A percentile compares a stretch with the other conserved stretches of the same genome.
Evolutionary conservation across 2,888 invertebrate genomes (phyloP).

Genomic region (Stenoptilia bipunctidactyla): DNA sequence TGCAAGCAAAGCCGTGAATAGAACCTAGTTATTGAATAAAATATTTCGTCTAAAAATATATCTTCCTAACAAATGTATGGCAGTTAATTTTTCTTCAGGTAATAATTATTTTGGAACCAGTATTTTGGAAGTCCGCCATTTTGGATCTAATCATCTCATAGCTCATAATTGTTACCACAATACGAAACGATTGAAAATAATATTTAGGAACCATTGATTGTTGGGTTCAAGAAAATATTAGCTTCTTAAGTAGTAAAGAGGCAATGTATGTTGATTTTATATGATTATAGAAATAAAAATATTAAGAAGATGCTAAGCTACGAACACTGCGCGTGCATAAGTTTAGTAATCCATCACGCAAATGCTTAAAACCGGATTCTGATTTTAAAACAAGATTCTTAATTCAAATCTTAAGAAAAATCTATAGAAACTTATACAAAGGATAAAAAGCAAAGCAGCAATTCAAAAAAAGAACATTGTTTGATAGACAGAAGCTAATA

Average conservation of each 20-base stretch:
- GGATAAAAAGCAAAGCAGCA: too few species aligned
- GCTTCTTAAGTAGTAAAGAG: too few species aligned
- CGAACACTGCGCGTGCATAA: constrained; percentile 37
- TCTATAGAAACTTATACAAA: too few species aligned
- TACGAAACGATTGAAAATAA: neutral
- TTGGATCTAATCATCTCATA: constrained; percentile 53
- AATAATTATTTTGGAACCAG: constrained; percentile 47
- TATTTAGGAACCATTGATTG: constrained; percentile 18
- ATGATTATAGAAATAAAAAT: too few species aligned
- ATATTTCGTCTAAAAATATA: too few species aligned
- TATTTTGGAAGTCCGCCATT: constrained; percentile 60
- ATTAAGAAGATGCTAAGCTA: constrained; percentile 9
- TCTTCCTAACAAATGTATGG: constrained; percentile 4
- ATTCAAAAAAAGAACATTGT: constrained; percentile 1
- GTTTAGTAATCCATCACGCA: constrained; percentile 61
- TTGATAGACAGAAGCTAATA: constrained; percentile 6
- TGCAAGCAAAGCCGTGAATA: too few species aligned
- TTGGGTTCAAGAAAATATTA: too few species aligned
- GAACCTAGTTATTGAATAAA: too few species aligned
- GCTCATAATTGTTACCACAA: constrained; percentile 35
- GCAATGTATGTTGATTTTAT: constrained; percentile 24
- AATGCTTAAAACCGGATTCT: constrained; percentile 56
- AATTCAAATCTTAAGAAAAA: too few species aligned
- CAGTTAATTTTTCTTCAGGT: constrained; percentile 39
- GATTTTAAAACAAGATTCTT: constrained; percentile 4